phyloP scores from a whole-genome alignment of 2,888 invertebrate genomes.

The Drosophila merina region DNA sequence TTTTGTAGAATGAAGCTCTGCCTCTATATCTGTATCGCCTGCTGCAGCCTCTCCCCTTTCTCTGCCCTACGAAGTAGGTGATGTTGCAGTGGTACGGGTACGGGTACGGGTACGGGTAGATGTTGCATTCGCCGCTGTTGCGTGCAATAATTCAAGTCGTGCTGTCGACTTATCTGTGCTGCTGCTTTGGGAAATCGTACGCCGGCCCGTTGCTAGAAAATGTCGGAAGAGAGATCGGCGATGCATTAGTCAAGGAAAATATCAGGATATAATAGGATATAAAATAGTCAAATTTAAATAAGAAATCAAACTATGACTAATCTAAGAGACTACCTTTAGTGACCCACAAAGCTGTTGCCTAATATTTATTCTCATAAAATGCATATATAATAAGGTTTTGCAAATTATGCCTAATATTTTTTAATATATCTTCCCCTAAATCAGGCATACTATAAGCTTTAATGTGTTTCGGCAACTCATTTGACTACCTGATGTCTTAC shows the following conservation, averaged over 20 bases:
- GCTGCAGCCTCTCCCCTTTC: constrained; percentile 29
- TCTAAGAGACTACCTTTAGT: background rate
- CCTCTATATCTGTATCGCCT: constrained; percentile 37
- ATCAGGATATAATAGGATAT: background rate
- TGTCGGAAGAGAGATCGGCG: constrained; percentile 57
- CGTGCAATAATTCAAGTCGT: constrained; percentile 82
- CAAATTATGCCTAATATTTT: background rate
- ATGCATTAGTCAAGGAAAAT: constrained; percentile 51
- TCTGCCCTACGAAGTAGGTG: constrained; percentile 33
- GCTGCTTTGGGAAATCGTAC: constrained; percentile 75
- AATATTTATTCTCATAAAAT: background rate
- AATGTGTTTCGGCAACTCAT: background rate
- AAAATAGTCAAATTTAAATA: too few relatives aligned
- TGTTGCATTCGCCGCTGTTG: constrained; percentile 59
- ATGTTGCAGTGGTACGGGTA: constrained; percentile 2
- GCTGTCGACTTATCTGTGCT: constrained; percentile 81
- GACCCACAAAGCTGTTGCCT: background rate
- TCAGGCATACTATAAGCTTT: too few relatives aligned
- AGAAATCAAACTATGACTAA: background rate
- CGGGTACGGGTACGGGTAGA: background rate
- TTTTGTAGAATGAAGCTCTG: constrained; percentile 53
- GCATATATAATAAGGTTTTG: background rate
- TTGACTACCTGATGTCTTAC: constrained; percentile 13
- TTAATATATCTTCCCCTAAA: too few relatives aligned
- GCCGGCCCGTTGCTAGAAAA: constrained; percentile 67